Evolutionary conservation across 2,113 vertebrate genomes (phyloP).

Genomic region (Platysteira castanea): DNA sequence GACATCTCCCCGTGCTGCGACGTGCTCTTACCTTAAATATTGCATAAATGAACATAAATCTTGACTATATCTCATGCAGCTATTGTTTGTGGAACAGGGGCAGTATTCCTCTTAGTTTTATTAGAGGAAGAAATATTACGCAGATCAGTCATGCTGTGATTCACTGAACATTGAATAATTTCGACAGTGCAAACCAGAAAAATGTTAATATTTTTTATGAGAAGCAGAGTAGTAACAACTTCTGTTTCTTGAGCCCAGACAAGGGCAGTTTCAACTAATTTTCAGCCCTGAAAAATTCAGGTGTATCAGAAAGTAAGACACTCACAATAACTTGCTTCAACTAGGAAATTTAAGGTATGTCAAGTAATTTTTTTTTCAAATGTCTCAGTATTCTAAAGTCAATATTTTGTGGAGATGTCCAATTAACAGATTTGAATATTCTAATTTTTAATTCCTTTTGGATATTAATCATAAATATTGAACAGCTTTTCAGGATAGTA

Average conservation of each 20-base stretch:
- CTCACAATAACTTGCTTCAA: background rate
- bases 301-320: background rate
- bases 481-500: background rate
- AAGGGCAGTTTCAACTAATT: background rate
- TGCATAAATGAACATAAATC: slow-evolving; percentile 61
- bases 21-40: slow-evolving; percentile 39
- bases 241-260: background rate
- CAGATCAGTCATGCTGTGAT: background rate
- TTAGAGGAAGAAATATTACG: background rate
- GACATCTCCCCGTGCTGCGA: slow-evolving; percentile 6
- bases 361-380: background rate
- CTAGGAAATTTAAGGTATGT: background rate
- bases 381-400: background rate
- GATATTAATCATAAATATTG: background rate
- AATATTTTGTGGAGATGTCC: background rate
- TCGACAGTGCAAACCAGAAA: slow-evolving; percentile 2
- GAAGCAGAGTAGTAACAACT: background rate
- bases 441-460: background rate
- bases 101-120: background rate
- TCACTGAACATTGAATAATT: slow-evolving; percentile 47
- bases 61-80: slow-evolving; percentile 5
- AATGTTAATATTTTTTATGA: background rate
- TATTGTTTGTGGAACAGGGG: slow-evolving; percentile 8
- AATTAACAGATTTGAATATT: background rate
- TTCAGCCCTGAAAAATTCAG: background rate